These are phyloP conservation scores for Cryptophagus acutangulus DNA, from an alignment of 2,888 invertebrate genomes.

Conservation along the genomic window DNA sequence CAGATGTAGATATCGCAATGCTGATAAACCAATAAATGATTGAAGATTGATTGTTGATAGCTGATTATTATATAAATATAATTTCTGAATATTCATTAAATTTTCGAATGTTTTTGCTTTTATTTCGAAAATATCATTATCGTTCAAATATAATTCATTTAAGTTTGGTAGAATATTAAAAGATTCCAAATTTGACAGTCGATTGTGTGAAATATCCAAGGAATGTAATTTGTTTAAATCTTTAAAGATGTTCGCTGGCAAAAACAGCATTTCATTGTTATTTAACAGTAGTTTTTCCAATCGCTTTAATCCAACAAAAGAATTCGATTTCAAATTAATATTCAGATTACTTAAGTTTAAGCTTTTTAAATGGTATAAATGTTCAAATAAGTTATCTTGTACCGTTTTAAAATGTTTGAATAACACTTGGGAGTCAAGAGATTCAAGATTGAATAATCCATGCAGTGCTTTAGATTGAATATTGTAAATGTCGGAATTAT, in stretches of 20 bases:
- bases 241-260: neutral
- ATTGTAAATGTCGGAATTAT: neutral
- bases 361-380: neutral
- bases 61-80: too few relatives aligned
- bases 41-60: too few relatives aligned
- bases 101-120: too few relatives aligned
- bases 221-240: neutral
- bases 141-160: constrained; percentile 3
- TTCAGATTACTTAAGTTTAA: constrained; percentile 3
- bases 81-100: too few relatives aligned
- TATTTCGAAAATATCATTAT: constrained; percentile 4
- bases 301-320: constrained; percentile 1
- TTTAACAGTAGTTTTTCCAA: neutral
- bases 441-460: constrained; percentile 3
- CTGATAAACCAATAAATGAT: too few relatives aligned
- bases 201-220: neutral
- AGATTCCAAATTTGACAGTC: neutral
- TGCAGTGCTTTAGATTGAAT: neutral
- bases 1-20: too few relatives aligned
- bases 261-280: neutral
- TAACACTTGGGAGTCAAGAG: constrained; percentile 1
- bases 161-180: neutral
- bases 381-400: neutral
- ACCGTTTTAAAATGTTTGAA: neutral
- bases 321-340: constrained; percentile 1